Base-by-base conservation (phyloP, 2,888 invertebrate genomes). In the Dioctria rufipes region DNA sequence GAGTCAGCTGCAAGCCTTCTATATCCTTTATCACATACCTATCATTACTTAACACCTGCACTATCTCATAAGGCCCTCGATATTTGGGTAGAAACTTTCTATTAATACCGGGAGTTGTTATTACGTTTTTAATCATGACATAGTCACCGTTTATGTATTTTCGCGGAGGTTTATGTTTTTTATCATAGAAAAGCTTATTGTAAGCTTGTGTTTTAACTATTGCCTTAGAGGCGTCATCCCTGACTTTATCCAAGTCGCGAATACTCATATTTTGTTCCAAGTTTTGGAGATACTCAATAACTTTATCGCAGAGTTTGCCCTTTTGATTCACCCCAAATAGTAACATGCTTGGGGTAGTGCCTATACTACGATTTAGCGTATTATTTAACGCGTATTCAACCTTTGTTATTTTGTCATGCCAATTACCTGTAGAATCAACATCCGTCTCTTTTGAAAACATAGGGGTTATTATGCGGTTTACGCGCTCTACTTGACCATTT, bases 301-400 rank as follows among this genome's bases (percentile, higher is more conserved):
- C 25, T 13, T 46, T 43, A 25, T 75, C 75, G 9, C 60, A 43
- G 6, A 58, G 13, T 25, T 43, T 40, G 13, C 85, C 85, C 71
- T 81, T 81, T 67, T 86, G 86, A 75, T 83, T 61, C 6, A 84
- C 71, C 1, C 86, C 86, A 66, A 85, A 85, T 43, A 86, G 77
- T 39, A 85, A 66, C 60, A 78, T 83, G 81, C 84, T 83, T 0
- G 86, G 85, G 1, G 85, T 84, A 67, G 85, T 83, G 3, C 84
- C 83, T 11, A 85, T 84, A 13, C 84, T 80, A 58, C 85, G 83
- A 61, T 83, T 82, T 9, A 85, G 66, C 0, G 85, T 85, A 75
- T 85, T 85, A 78, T 85, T 85, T 6, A 85, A 77, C 0, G 83
- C 82, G 80, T 82, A 85, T 81, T 86, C 85, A 8, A 81, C 83